Evolutionary conservation across 2,113 vertebrate genomes (phyloP).

Genomic region (Anolis sagrei): DNA sequence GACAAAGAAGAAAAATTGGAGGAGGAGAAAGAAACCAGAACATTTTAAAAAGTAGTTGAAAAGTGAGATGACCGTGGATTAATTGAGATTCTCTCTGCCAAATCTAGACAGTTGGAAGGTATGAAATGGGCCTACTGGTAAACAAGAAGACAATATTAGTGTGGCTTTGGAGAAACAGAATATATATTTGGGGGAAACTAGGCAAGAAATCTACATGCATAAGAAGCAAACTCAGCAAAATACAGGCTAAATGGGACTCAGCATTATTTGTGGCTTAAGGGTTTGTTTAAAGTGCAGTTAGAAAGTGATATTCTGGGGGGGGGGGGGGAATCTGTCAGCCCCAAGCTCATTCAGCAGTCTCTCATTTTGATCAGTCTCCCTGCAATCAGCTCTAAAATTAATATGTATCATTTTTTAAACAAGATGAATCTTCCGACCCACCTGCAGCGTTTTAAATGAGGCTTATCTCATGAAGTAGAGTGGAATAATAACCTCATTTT

Average conservation of each 20-base stretch:
- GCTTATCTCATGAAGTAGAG: conserved; percentile 71
- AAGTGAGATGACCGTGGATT: too few relatives aligned
- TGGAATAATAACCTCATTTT: conserved; percentile 71
- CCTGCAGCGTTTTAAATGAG: conserved; percentile 47
- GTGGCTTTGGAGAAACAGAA: background rate
- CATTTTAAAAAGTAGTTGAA: too few relatives aligned
- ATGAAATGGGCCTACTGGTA: background rate
- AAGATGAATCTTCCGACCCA: conserved; percentile 46
- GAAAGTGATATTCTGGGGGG: background rate
- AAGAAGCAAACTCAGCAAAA: too few relatives aligned
- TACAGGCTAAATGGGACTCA: too few relatives aligned
- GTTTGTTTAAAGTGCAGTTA: too few relatives aligned
- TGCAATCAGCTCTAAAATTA: conserved; percentile 55
- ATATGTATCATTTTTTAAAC: conserved; percentile 52
- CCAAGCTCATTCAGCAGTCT: background rate
- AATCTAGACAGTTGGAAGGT: too few relatives aligned
- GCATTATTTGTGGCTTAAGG: too few relatives aligned
- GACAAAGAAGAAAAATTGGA: too few relatives aligned
- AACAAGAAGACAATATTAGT: background rate
- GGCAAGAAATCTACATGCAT: background rate
- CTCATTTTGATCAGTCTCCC: conserved; percentile 49
- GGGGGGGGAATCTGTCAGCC: too few relatives aligned
- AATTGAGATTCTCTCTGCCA: too few relatives aligned
- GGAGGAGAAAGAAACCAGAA: too few relatives aligned
- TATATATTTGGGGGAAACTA: too few relatives aligned